Evolutionary conservation across 2,113 vertebrate genomes (phyloP).

Genomic region (Mormyrus iriodes): DNA sequence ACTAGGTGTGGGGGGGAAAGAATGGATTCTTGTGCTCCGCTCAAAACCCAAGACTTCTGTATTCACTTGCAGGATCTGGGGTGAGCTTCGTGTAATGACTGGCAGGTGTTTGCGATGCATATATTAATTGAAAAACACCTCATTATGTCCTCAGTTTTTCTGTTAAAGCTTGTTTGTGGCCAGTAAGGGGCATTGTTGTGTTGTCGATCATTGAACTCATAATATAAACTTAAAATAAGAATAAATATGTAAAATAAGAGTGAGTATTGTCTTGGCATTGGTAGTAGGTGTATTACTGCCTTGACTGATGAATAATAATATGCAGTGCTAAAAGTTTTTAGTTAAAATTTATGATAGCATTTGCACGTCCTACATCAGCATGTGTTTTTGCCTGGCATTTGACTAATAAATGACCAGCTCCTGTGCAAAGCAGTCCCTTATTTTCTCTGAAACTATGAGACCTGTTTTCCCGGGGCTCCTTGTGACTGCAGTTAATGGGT

Average conservation of each 20-base stretch:
- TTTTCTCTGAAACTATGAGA: constrained; percentile 33
- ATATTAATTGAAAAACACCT: neutral
- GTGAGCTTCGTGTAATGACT: neutral
- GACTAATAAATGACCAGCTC: constrained; percentile 77
- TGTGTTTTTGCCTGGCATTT: constrained; percentile 43
- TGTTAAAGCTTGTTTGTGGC: neutral
- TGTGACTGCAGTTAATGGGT: constrained; percentile 66
- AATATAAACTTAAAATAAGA: neutral
- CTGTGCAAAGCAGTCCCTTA: constrained; percentile 57
- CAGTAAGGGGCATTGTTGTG: neutral
- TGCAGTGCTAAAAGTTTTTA: neutral
- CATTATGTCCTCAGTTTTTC: neutral
- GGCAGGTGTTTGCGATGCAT: neutral
- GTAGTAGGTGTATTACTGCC: neutral
- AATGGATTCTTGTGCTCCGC: neutral
- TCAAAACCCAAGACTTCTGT: neutral
- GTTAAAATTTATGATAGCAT: neutral
- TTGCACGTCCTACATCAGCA: constrained; percentile 43
- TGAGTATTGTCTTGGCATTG: neutral
- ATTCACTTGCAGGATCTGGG: neutral
- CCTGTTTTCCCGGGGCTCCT: constrained; percentile 55
- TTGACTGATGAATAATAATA: neutral
- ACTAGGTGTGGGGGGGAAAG: neutral
- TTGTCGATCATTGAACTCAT: neutral
- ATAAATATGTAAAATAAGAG: neutral